Percentiles rank a stretch among this genome's conserved stretches.
phyloP scores from a whole-genome alignment of 2,888 invertebrate species.

The Macaria notata region DNA sequence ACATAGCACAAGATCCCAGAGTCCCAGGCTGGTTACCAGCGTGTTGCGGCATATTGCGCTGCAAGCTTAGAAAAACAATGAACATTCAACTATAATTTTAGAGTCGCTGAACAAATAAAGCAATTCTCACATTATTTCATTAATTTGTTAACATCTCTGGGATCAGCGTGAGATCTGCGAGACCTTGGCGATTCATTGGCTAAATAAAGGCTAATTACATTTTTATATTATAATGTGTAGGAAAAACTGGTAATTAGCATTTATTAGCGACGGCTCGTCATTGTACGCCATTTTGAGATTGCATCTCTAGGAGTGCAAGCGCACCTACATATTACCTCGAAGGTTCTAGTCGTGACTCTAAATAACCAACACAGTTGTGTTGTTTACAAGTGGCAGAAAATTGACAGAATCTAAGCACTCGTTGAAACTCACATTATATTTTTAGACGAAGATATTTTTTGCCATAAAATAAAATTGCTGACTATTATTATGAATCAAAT shows the following conservation, averaged over 20 bases:
- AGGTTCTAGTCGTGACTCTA: too few species aligned
- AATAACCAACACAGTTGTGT: too few species aligned
- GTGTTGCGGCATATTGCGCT: conserved; percentile 20
- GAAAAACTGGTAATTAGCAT: conserved; percentile 31
- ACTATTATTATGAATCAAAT: too few species aligned
- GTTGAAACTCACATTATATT: too few species aligned
- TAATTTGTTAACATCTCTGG: conserved; percentile 27
- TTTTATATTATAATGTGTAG: conserved; percentile 30
- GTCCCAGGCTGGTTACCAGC: neutral
- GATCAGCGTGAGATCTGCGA: conserved; percentile 25
- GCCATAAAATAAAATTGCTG: too few species aligned
- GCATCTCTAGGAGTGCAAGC: conserved; percentile 10
- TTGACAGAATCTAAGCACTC: too few species aligned
- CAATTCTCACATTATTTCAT: conserved; percentile 36
- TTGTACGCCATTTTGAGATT: conserved; percentile 35
- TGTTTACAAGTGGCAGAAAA: too few species aligned
- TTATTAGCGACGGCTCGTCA: conserved; percentile 23
- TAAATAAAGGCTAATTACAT: conserved; percentile 31
- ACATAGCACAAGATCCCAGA: too few species aligned
- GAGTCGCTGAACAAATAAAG: conserved; percentile 34
- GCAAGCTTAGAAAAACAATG: conserved; percentile 15
- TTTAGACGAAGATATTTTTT: too few species aligned
- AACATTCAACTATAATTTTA: conserved; percentile 26
- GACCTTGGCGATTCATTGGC: conserved; percentile 35
- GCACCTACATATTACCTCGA: too few species aligned